A percentile compares a stretch with the other conserved stretches of the same genome.
Conservation (phyloP, 92 coral and sea anemone species). For the Micromussa lordhowensis region DNA sequence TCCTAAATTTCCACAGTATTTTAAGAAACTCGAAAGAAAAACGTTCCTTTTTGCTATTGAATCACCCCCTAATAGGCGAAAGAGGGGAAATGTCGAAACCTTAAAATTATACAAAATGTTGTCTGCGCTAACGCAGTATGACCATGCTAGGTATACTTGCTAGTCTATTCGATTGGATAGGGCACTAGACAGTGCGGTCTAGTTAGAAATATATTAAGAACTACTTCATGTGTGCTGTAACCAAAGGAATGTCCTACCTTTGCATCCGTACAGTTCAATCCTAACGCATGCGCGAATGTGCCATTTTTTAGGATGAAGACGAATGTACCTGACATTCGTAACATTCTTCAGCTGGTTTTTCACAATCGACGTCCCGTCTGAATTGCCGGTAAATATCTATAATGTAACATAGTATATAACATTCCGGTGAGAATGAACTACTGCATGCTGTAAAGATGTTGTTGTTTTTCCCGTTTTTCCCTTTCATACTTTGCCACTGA, state of each 20-base stretch:
- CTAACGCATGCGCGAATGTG: conserved; percentile 54
- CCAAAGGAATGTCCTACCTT: conserved; percentile 19
- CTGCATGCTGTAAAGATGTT: too few relatives aligned
- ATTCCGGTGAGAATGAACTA: not conserved
- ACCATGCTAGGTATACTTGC: too few relatives aligned
- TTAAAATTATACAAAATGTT: too few relatives aligned
- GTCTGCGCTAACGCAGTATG: not conserved
- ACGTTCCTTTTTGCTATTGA: not conserved
- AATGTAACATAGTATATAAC: not conserved
- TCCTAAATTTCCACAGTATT: not conserved
- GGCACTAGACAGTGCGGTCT: too few relatives aligned
- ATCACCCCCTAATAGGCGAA: not conserved
- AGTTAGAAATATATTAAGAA: too few relatives aligned
- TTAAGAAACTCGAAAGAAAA: not conserved
- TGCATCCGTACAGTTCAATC: conserved; percentile 62
- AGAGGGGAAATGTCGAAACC: not conserved
- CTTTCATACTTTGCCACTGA: too few relatives aligned
- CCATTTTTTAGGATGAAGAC: conserved; percentile 61
- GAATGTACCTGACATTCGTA: conserved; percentile 39
- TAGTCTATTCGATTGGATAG: too few relatives aligned
- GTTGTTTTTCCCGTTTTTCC: too few relatives aligned
- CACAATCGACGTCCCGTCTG: conserved; percentile 47
- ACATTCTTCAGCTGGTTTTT: conserved; percentile 35
- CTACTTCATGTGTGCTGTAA: too few relatives aligned
- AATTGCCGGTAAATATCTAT: conserved; percentile 58